Conservation (phyloP, 2,113 vertebrate genomes). For the Tyrannus savana region DNA sequence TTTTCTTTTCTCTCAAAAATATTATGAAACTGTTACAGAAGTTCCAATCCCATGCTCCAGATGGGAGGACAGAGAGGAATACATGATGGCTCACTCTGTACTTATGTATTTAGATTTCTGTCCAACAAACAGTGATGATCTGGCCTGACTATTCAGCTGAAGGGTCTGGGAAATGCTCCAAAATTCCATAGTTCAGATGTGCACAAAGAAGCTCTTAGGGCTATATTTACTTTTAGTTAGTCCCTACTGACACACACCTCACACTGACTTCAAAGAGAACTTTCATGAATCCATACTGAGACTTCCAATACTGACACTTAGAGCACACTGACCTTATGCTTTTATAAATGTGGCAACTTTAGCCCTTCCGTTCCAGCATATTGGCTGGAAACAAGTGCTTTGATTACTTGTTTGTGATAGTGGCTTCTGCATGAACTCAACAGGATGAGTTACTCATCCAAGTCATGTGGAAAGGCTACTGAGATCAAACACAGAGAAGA, state of each 20-base stretch:
- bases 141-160: background rate
- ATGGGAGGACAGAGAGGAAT: background rate
- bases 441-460: background rate
- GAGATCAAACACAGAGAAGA: background rate
- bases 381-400: background rate
- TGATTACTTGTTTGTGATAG: background rate
- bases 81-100: background rate
- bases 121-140: background rate
- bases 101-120: background rate
- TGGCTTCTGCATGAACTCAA: background rate
- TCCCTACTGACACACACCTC: background rate
- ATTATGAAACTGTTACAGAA: background rate
- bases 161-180: constrained; percentile 11
- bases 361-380: background rate
- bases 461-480: background rate
- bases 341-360: background rate
- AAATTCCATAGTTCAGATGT: background rate
- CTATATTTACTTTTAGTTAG: background rate
- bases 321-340: background rate
- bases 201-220: background rate
- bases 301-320: background rate
- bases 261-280: background rate
- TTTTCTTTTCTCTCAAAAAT: background rate
- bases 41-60: background rate
- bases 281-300: background rate